Percentiles rank a stretch among this genome's conserved stretches.
phyloP scores from a whole-genome alignment of 2,113 vertebrate species.

The Xyliphius kryptos region DNA sequence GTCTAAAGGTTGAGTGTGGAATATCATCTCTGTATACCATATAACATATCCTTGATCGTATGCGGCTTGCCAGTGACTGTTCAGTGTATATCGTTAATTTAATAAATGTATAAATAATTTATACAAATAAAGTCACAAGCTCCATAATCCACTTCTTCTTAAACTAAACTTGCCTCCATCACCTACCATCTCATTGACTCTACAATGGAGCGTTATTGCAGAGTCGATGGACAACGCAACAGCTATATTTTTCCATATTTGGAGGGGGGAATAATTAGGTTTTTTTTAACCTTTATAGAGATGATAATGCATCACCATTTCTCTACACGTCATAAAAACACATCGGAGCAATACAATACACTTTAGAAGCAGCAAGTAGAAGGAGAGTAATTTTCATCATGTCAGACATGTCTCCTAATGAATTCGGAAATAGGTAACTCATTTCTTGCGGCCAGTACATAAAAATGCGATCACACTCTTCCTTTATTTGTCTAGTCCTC shows the following conservation, averaged over 20 bases:
- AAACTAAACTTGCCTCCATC: too few species aligned
- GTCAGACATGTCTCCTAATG: conserved; percentile 60
- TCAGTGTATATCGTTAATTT: too few species aligned
- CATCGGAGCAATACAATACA: conserved; percentile 60
- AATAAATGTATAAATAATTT: too few species aligned
- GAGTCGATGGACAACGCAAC: conserved; percentile 24
- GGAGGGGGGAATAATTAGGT: too few species aligned
- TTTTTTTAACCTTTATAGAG: conserved; percentile 71
- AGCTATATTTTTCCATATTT: conserved; percentile 66
- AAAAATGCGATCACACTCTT: conserved; percentile 62
- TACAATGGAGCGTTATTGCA: conserved; percentile 20
- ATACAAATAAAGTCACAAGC: too few species aligned
- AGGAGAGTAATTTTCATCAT: conserved; percentile 58
- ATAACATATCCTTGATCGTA: too few species aligned
- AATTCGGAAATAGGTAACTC: conserved; percentile 69
- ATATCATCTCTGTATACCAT: too few species aligned
- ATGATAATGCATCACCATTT: conserved; percentile 61
- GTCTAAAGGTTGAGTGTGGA: too few species aligned
- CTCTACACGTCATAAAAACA: conserved; percentile 57
- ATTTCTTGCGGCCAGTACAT: conserved; percentile 65
- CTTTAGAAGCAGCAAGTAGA: conserved; percentile 64
- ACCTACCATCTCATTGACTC: too few species aligned
- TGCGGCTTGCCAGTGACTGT: too few species aligned
- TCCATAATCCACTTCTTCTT: too few species aligned
- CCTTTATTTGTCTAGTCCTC: conserved; percentile 26